Base-by-base conservation (phyloP, 2,888 invertebrate genomes). In the Dryocosmus kuriphilus region DNA sequence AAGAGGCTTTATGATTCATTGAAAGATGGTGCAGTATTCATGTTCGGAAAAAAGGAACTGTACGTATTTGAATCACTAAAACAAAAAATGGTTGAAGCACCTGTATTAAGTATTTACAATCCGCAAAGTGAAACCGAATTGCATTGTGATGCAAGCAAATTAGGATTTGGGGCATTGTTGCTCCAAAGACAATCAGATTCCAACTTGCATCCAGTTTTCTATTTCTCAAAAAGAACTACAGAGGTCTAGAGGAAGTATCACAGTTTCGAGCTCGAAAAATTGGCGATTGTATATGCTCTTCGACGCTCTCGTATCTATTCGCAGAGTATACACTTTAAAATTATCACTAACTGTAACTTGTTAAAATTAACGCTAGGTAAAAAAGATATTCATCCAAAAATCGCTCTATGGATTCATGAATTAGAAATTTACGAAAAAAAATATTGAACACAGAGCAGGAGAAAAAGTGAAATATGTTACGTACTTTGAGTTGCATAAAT, bases 111-210 rank as follows among this genome's bases (percentile, higher is more conserved):
- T 0, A 32, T 79, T 19, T 80, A n/a, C n/a, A 79, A 60, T 16
- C 75, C 65, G 0, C 38, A 55, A 14, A 57, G 57, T 1, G 46
- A 24, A 22, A 79, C 80, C 4, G 73, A 80, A 73, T 19, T 80
- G 38, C 80, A 79, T 4, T 75, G 77, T 35, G 65, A 80, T 24
- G 75, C 79, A 3, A 80, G 77, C 75, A 85, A 86, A 80, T 89
- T 80, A 24, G 90, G 88, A 5, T 88, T 81, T 76, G 88, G 87
- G 0, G 85, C 85, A 0, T 85, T 89, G n/a, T 79, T 89, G 30
- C 19, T 89, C 74, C 90, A 89, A 79, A 83, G 77, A 73, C 83
- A 88, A 63, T 14, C 67, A 8, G 83, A 87, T 79, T 62, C 63
- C 9, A 75, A 77, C 46, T 80, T 88, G 38, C 87, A 88, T 35